Evolutionary conservation across 1,140 invertebrate species (phyloP).

Genomic region (Temnothorax nylanderi): DNA sequence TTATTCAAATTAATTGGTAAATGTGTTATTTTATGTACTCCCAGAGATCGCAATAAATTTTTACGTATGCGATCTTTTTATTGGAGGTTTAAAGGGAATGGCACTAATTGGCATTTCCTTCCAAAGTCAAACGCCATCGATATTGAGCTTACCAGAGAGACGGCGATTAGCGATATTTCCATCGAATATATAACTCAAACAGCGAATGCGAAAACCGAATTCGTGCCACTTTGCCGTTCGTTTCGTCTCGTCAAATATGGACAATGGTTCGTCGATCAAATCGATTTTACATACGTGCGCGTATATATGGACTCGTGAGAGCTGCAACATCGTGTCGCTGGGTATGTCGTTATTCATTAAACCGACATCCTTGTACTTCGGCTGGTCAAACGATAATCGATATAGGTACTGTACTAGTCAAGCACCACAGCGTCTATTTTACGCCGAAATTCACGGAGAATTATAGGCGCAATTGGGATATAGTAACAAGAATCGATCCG

Average conservation of each 20-base stretch:
- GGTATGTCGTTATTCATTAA: slow-evolving; percentile 79
- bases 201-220: slow-evolving; percentile 61
- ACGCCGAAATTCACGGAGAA: background rate
- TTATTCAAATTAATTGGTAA: background rate
- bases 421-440: background rate
- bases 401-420: slow-evolving; percentile 45
- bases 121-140: slow-evolving; percentile 47
- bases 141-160: slow-evolving; percentile 46
- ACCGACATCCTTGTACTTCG: slow-evolving; percentile 74
- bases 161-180: slow-evolving; percentile 59
- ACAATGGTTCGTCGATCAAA: slow-evolving; percentile 63
- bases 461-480: slow-evolving; percentile 14
- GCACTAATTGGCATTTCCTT: slow-evolving; percentile 50
- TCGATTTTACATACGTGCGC: slow-evolving; percentile 63
- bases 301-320: slow-evolving; percentile 40
- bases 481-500: slow-evolving; percentile 42
- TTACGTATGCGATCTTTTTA: background rate
- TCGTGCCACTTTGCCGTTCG: slow-evolving; percentile 53
- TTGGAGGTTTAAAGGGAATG: slow-evolving; percentile 21
- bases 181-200: slow-evolving; percentile 57
- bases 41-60: background rate
- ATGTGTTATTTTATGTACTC: background rate
- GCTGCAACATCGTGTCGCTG: slow-evolving; percentile 77
- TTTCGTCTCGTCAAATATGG: slow-evolving; percentile 67
- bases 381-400: slow-evolving; percentile 77